These are phyloP conservation scores for Cyprinella venusta DNA, from an alignment of 2,797 vertebrate genomes.

Conservation along the genomic window DNA sequence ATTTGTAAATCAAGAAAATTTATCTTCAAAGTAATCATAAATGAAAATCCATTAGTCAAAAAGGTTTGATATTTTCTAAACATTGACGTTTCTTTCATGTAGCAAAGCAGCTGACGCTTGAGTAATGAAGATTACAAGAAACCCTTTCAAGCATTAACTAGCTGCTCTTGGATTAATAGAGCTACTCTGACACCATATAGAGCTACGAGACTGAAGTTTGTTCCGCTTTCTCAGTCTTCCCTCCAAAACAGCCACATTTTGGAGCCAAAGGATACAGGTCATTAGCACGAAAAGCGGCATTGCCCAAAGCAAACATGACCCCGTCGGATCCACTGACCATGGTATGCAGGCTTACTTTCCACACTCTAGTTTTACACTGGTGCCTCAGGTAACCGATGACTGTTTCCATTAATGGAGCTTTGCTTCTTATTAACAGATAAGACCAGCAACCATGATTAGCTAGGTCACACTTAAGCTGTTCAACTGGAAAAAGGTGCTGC, in stretches of 20 bases:
- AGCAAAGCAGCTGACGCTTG: background rate
- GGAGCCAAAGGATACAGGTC: conserved; percentile 60
- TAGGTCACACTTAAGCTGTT: conserved; percentile 53
- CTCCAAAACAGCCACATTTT: conserved; percentile 70
- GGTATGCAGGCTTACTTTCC: conserved; percentile 60
- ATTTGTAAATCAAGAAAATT: background rate
- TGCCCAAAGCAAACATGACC: conserved; percentile 56
- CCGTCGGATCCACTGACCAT: conserved; percentile 31
- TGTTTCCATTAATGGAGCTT: conserved; percentile 65
- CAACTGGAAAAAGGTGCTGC: conserved; percentile 42
- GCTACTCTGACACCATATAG: conserved; percentile 40
- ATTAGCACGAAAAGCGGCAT: conserved; percentile 43
- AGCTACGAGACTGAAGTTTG: conserved; percentile 34
- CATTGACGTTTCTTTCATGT: background rate
- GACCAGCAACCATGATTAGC: conserved; percentile 54
- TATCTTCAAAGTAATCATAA: background rate
- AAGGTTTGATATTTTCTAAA: background rate
- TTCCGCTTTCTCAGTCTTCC: conserved; percentile 62
- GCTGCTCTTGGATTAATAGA: conserved; percentile 35
- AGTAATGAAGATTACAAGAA: conserved; percentile 13
- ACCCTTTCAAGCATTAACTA: conserved; percentile 23
- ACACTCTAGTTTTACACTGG: conserved; percentile 66
- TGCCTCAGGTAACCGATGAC: conserved; percentile 68
- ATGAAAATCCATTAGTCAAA: background rate
- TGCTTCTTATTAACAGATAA: conserved; percentile 67